Base-by-base conservation (phyloP, 2,888 invertebrate genomes). In the Agrotis segetum region DNA sequence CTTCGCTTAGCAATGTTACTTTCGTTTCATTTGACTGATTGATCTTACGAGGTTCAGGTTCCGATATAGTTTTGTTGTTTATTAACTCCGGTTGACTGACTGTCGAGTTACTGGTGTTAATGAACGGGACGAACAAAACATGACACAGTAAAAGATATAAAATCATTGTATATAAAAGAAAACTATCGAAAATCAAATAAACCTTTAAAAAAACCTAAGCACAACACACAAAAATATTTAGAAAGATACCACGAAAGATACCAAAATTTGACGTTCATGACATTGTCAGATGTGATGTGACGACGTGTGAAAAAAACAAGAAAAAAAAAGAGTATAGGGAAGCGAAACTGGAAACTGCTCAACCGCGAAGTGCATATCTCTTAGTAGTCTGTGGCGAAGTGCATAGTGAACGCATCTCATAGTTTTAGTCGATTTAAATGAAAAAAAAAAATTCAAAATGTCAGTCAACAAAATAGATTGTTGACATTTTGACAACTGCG, bases 1-100 rank as follows among this genome's bases (percentile, higher is more conserved):
- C 94, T 89, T 94, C 95, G 79, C 90, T 92, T 17, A 85, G 67
- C 53, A 93, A 74, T 58, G 86, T 83, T 49, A 89, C 76, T 66
- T 89, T 89, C 7, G 85, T 85, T 82, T 84, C 87, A 74, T 86
- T 88, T 9, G 79, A 73, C 47, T 74, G 72, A 64, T 65, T 74
- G 67, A 66, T 65, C 59, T 9, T 68, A 17, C 2, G 70, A 67
- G 73, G 53, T 58, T 74, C 74, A 69, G 71, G 50, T 55, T 69
- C 71, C 58, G 63, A 47, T 58, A 67, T 16, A 67, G 63, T 81
- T 71, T 66, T 75, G 61, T 74, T 86, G 61, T 74, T 86, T 65
- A 59, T 34, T 63, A 58, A 50, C 17, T 81, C 67, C 56, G 60
- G 56, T 70, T 83, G 84, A 66, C 74, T 73, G 34, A 78, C 59